phyloP scores from a whole-genome alignment of 2,888 invertebrate species.

The Hydrotaea diabolus region DNA sequence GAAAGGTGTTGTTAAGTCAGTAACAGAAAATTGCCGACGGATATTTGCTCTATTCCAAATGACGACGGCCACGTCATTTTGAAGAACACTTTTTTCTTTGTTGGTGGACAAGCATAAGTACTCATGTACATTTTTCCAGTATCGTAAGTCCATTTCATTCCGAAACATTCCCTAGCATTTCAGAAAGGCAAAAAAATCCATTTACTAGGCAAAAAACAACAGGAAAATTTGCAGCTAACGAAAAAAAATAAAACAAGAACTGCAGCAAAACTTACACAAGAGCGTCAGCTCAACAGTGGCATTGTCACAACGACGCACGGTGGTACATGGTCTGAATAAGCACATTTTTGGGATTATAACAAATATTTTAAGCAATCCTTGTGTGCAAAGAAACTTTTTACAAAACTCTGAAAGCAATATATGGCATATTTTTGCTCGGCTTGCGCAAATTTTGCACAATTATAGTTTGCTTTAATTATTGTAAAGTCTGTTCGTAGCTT shows the following conservation, averaged over 20 bases:
- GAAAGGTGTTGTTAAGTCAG: conserved; percentile 65
- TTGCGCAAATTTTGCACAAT: no score
- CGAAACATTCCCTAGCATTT: background rate
- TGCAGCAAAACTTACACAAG: conserved; percentile 10
- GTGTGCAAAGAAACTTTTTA: no score
- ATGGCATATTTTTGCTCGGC: no score
- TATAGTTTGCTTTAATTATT: no score
- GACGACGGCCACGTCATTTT: conserved; percentile 4
- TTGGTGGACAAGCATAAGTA: background rate
- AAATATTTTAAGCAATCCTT: no score
- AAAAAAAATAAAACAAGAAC: conserved; percentile 2
- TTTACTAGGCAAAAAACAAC: background rate
- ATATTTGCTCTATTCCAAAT: conserved; percentile 29
- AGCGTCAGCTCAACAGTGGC: no score
- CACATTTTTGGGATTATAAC: no score
- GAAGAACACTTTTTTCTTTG: background rate
- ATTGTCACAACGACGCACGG: no score
- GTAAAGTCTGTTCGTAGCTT: no score
- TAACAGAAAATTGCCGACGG: conserved; percentile 42
- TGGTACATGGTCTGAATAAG: no score
- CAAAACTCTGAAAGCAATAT: no score
- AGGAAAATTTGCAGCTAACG: conserved; percentile 5
- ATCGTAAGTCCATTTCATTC: background rate
- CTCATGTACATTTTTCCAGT: background rate
- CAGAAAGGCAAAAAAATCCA: background rate